phyloP scores from a whole-genome alignment of 2,113 vertebrate genomes.

The Aphyosemion australe region DNA sequence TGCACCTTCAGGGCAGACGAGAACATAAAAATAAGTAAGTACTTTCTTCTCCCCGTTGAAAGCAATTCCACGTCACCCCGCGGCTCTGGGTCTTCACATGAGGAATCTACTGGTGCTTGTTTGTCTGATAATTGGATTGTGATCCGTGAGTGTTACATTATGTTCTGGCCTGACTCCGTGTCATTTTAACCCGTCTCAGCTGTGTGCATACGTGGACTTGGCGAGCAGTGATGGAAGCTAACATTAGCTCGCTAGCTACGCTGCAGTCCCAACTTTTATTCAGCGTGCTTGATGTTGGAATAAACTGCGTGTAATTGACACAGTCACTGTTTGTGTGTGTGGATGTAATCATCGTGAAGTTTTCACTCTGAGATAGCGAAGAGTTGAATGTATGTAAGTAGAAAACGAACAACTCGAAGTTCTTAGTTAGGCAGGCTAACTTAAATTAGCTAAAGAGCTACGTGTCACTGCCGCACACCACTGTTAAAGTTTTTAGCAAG shows the following conservation, averaged over 20 bases:
- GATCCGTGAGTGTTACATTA: constrained; percentile 5
- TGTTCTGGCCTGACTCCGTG: constrained; percentile 77
- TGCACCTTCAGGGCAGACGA: constrained; percentile 86
- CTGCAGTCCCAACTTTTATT: constrained; percentile 46
- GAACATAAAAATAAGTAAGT: constrained; percentile 86
- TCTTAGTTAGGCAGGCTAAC: constrained; percentile 41
- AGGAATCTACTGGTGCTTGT: background rate
- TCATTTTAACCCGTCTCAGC: constrained; percentile 70
- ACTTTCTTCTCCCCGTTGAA: background rate
- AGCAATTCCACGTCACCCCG: no score
- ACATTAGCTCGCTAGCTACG: constrained; percentile 55
- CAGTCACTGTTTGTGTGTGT: rapidly evolving
- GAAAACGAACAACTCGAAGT: constrained; percentile 39
- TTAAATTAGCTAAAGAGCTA: constrained; percentile 64
- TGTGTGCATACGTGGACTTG: constrained; percentile 84
- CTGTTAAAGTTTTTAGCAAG: constrained; percentile 76
- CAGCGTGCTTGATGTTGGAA: background rate
- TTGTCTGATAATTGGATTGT: background rate
- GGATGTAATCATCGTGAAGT: background rate
- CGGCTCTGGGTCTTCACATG: no score
- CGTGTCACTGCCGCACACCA: constrained; percentile 80
- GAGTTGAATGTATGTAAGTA: constrained; percentile 10
- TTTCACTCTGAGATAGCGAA: background rate
- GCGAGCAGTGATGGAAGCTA: constrained; percentile 62
- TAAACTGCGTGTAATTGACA: background rate